A percentile compares a stretch with the other conserved stretches of the same genome.
Conservation (phyloP, 2,113 vertebrate genomes). For the Brachypteracias leptosomus region DNA sequence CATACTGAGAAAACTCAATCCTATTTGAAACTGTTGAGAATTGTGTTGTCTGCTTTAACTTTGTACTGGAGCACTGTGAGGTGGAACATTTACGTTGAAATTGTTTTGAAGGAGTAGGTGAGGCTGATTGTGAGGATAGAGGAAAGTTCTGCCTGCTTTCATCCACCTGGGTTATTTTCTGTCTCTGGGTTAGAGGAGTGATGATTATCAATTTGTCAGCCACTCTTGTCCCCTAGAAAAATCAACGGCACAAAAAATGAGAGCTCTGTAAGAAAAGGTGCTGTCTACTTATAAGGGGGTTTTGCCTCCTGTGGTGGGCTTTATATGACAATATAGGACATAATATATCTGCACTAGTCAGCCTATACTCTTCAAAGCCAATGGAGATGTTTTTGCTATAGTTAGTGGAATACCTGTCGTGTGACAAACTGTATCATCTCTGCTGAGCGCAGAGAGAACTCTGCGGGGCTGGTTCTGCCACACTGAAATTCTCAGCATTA, state of each 20-base stretch:
- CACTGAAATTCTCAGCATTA: neutral
- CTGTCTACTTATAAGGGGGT: neutral
- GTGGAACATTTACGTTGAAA: neutral
- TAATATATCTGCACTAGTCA: neutral
- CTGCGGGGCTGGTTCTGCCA: neutral
- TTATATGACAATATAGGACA: neutral
- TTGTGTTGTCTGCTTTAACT: neutral
- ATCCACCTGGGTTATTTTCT: neutral
- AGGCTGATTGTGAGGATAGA: too few species aligned
- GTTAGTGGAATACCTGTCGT: neutral
- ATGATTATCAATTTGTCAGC: neutral
- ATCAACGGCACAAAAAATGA: neutral
- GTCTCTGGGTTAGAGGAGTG: neutral
- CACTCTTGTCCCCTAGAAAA: neutral
- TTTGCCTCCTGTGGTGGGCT: neutral
- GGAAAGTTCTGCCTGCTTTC: neutral
- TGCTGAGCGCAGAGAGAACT: neutral
- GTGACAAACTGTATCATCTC: neutral
- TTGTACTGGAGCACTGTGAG: neutral
- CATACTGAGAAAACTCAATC: neutral
- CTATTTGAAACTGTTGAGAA: neutral
- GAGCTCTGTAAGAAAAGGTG: neutral
- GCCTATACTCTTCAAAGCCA: neutral
- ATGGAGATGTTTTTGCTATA: neutral
- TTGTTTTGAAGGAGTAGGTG: neutral